Percentiles rank a stretch among this genome's conserved stretches.
Evolutionary conservation across 1,140 invertebrate species (phyloP).

Genomic region (Cotesia typhae): DNA sequence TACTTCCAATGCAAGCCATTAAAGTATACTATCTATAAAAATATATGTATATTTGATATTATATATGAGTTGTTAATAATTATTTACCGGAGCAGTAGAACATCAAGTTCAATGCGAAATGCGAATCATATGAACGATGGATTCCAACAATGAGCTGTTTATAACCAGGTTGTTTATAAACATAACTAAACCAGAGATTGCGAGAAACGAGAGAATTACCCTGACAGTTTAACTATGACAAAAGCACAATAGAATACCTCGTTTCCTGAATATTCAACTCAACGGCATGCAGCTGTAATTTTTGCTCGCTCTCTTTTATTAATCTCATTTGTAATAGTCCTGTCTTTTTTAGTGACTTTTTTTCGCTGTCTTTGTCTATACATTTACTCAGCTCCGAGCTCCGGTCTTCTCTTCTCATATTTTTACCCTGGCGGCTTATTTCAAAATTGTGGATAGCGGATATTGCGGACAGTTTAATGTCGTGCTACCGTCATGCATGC

Average conservation of each 20-base stretch:
- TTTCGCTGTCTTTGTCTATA: constrained; percentile 32
- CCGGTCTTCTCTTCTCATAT: too few species aligned
- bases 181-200: constrained; percentile 36
- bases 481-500: constrained; percentile 54
- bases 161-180: constrained; percentile 8
- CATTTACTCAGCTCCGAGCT: constrained; percentile 10
- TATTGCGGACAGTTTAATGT: constrained; percentile 64
- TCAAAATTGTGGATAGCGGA: constrained; percentile 62
- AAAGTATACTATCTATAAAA: too few species aligned
- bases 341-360: constrained; percentile 2
- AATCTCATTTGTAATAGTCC: constrained; percentile 12
- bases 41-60: too few species aligned
- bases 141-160: neutral
- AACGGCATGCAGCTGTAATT: constrained; percentile 40
- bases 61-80: neutral
- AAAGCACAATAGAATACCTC: constrained; percentile 64
- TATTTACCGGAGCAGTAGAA: neutral
- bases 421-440: constrained; percentile 48
- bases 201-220: constrained; percentile 58
- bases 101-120: neutral
- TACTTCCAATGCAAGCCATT: neutral
- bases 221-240: constrained; percentile 66
- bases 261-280: constrained; percentile 61
- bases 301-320: constrained; percentile 42
- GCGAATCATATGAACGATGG: constrained; percentile 2